These are phyloP conservation scores for Galerucella nymphaeae DNA, from an alignment of 2,888 invertebrate genomes.

Conservation along the genomic window DNA sequence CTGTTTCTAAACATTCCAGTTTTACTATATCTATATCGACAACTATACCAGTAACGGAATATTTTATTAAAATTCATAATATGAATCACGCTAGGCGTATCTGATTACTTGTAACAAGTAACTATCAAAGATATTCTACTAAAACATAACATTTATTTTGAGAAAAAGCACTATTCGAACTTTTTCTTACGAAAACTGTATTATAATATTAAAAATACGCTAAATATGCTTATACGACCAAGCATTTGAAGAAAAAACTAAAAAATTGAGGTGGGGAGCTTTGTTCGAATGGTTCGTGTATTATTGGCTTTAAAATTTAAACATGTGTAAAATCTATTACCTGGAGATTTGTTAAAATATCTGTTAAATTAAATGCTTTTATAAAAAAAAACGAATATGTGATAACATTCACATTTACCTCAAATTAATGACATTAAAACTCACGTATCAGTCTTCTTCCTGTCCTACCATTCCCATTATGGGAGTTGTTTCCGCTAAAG, in stretches of 20 bases:
- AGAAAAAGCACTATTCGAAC: too few species aligned
- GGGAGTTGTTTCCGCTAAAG: not conserved
- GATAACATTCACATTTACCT: not conserved
- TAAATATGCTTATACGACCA: too few species aligned
- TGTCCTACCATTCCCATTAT: not conserved
- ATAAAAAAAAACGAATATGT: too few species aligned
- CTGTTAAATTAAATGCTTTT: too few species aligned
- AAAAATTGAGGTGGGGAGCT: not conserved
- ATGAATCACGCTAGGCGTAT: not conserved
- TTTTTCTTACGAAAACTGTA: too few species aligned
- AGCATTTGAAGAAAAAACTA: not conserved
- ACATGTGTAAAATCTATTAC: not conserved
- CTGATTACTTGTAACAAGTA: not conserved
- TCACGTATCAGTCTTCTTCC: not conserved
- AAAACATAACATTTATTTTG: too few species aligned
- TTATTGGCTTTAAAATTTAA: too few species aligned
- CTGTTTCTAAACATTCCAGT: too few species aligned
- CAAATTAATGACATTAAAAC: not conserved
- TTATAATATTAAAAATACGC: too few species aligned
- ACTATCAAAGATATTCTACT: too few species aligned
- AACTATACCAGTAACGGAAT: not conserved
- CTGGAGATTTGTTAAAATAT: too few species aligned
- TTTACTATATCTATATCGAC: too few species aligned
- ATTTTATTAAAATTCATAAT: not conserved
- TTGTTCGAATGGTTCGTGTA: not conserved